Percentiles rank a stretch among this genome's conserved stretches.
phyloP scores from a whole-genome alignment of 1,140 invertebrate genomes.

The Papilio polytes region DNA sequence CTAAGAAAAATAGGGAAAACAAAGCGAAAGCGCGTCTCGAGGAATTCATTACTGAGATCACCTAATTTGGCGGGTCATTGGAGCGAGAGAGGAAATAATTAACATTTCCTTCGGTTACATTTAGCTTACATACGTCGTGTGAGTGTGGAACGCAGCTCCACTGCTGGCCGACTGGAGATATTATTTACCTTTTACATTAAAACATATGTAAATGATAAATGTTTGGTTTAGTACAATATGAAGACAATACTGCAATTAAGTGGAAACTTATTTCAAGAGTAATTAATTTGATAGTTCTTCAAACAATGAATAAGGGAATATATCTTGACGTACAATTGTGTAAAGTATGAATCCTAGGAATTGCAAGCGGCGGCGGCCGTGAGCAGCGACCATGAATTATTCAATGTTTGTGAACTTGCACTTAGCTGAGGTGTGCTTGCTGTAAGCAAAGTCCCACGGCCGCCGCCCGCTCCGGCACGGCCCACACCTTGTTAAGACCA shows the following conservation, averaged over 20 bases:
- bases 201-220: too few relatives aligned
- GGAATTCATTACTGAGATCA: constrained; percentile 16
- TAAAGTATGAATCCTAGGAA: background rate
- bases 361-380: background rate
- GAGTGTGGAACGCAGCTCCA: too few relatives aligned
- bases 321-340: background rate
- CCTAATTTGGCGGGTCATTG: constrained; percentile 13
- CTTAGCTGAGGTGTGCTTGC: background rate
- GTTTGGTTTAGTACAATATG: too few relatives aligned
- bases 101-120: constrained; percentile 10
- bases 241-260: too few relatives aligned
- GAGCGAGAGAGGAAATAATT: constrained; percentile 27
- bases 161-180: background rate
- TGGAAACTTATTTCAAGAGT: too few relatives aligned
- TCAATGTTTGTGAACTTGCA: constrained; percentile 18
- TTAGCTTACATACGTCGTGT: background rate
- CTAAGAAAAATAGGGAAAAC: background rate
- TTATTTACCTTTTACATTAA: too few relatives aligned
- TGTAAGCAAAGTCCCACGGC: background rate
- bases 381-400: background rate
- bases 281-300: too few relatives aligned
- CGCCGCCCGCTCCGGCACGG: background rate
- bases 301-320: background rate
- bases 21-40: background rate
- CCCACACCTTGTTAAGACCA: background rate